Base-by-base conservation (phyloP, 1,140 invertebrate species). In the Ruditapes philippinarum region DNA sequence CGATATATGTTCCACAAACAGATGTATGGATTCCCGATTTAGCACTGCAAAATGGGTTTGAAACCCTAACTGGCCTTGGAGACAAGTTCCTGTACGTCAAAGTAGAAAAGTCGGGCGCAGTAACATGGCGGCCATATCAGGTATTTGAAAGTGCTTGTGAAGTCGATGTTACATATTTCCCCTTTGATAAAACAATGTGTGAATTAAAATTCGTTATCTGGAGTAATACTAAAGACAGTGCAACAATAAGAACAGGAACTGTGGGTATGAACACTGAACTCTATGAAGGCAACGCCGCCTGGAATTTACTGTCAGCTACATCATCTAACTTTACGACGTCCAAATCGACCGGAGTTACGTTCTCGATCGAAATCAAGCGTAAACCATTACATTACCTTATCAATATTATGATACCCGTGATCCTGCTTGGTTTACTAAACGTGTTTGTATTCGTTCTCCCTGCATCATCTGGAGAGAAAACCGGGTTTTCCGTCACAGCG, bases 131-230 rank as follows among this genome's bases (percentile, higher is more conserved):
- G 2, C 90, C 90, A 11, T 89, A 82, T 84, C 83, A 91, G n/a
- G 84, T 99, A 94, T 99, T 99, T 95, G 97, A 99, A 97, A 99
- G 98, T 95, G 99, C 98, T 60, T 99, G 99, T 96, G 99, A 98
- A 31, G 99, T 99, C 93, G 99, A 99, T 96, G 99, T 99, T 57
- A 90, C 98, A 45, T 99, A 99, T 95, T 99, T 99, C 95, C 99
- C 99, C 25, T 99, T 99, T 96, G 99, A 99, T 68, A 85, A 92
- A 95, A 99, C 99, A 97, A 98, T 98, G 0, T 99, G 99, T 95
- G 98, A 99, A 86, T 99, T 99, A 98, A 99, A 99, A 95, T 99
- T 99, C 91, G 98, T 99, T 9, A 99, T 98, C 2, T 99, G 99
- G 99, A 99, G 54, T 33, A 82, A 89, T 28, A 57, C 79, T 2